phyloP scores from a whole-genome alignment of 2,797 vertebrate genomes.

The Thripadectes ignobilis region DNA sequence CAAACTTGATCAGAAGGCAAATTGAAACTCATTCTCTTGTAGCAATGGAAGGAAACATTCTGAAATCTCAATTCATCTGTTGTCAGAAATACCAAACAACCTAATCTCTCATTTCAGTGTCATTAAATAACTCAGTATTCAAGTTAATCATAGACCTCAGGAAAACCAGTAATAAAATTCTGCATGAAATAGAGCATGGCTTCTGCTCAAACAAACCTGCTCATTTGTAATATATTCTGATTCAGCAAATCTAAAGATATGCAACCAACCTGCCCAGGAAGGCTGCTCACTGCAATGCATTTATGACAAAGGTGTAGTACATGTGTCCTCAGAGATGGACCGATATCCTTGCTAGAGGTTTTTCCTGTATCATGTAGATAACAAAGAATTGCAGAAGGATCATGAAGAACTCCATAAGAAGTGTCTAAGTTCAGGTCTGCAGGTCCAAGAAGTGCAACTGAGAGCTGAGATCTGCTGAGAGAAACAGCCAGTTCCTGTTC shows the following conservation, averaged over 20 bases:
- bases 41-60: neutral
- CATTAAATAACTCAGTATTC: neutral
- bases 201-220: neutral
- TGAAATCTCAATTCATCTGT: neutral
- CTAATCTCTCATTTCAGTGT: neutral
- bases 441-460: neutral
- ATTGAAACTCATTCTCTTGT: neutral
- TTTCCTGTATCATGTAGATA: neutral
- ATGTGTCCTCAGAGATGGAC: neutral
- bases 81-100: neutral
- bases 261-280: neutral
- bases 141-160: neutral
- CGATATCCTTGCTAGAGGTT: neutral
- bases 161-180: neutral
- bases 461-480: neutral
- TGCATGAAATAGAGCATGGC: neutral
- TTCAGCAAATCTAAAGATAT: neutral
- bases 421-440: neutral
- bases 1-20: neutral
- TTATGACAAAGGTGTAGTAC: neutral
- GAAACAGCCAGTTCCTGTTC: neutral
- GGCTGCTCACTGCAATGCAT: neutral
- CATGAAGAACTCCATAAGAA: neutral
- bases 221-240: neutral
- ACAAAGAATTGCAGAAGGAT: neutral